Conservation (phyloP, 2,113 vertebrate species). For the Hippocampus guttulatus region DNA sequence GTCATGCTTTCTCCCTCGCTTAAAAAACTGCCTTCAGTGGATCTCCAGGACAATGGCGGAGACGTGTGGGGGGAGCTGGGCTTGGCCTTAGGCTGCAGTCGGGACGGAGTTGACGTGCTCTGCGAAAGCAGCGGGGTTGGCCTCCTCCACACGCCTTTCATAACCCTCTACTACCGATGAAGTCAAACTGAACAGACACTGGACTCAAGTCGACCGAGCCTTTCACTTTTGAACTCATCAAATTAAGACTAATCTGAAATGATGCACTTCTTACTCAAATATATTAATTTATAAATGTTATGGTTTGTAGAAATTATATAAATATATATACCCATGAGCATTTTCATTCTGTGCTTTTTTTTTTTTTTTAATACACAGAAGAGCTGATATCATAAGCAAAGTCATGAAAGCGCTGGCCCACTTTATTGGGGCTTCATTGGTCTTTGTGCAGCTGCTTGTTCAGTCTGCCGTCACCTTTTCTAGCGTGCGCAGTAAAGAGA, state of each 20-base stretch:
- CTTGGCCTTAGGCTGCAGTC: conserved; percentile 66
- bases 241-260: conserved; percentile 8
- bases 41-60: conserved; percentile 39
- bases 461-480: conserved; percentile 6
- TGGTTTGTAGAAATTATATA: conserved; percentile 56
- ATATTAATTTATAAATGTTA: conserved; percentile 69
- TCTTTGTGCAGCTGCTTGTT: conserved; percentile 45
- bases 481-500: conserved; percentile 1
- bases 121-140: conserved; percentile 57
- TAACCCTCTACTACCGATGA: conserved; percentile 68
- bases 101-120: conserved; percentile 35
- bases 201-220: not conserved
- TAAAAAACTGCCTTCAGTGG: conserved; percentile 10
- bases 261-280: conserved; percentile 69
- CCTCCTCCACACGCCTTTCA: conserved; percentile 70
- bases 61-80: conserved; percentile 57
- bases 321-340: conserved; percentile 29
- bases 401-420: not conserved
- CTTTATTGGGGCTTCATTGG: not conserved
- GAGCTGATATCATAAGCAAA: no score
- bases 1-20: conserved; percentile 22
- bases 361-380: not conserved
- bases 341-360: not conserved
- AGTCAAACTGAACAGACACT: not conserved
- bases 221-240: not conserved